These are phyloP conservation scores for Schizopygopsis malacanthus DNA, from an alignment of 2,797 vertebrate species.

Conservation along the genomic window DNA sequence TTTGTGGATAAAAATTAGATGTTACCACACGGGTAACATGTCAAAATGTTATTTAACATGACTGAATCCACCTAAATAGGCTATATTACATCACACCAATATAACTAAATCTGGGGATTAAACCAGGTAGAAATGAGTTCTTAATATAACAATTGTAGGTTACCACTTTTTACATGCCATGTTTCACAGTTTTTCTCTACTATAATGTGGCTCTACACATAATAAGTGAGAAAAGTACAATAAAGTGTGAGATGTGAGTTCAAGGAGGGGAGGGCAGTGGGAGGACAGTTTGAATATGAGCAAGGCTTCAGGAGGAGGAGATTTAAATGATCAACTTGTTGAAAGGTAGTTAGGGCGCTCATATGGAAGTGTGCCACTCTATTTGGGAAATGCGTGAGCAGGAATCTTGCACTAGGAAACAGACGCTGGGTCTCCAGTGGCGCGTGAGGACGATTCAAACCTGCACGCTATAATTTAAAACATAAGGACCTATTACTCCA, in stretches of 20 bases:
- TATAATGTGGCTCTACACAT: background rate
- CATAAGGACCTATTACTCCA: no score
- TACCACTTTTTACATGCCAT: background rate
- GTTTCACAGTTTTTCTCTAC: background rate
- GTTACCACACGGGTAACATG: background rate
- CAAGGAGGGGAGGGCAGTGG: slow-evolving; percentile 63
- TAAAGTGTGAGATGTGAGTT: slow-evolving; percentile 56
- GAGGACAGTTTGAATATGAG: slow-evolving; percentile 54
- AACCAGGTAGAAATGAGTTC: background rate
- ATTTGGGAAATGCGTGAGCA: slow-evolving; percentile 64
- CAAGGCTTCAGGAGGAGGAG: slow-evolving; percentile 74
- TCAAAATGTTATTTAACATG: background rate
- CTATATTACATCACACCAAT: background rate
- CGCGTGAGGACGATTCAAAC: slow-evolving; percentile 23
- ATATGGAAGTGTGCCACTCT: slow-evolving; percentile 72
- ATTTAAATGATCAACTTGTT: slow-evolving; percentile 73
- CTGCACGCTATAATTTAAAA: background rate
- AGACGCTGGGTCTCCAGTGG: slow-evolving; percentile 30
- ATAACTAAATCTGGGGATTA: background rate
- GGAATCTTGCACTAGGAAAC: slow-evolving; percentile 50
- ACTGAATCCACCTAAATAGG: background rate
- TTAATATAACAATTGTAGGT: background rate
- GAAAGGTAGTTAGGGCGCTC: slow-evolving; percentile 78
- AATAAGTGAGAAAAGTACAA: slow-evolving; percentile 45
- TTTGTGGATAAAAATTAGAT: background rate